Percentiles rank a stretch among this genome's conserved stretches.
Conservation (phyloP, 2,888 invertebrate species). For the Drosophila neonasuta region DNA sequence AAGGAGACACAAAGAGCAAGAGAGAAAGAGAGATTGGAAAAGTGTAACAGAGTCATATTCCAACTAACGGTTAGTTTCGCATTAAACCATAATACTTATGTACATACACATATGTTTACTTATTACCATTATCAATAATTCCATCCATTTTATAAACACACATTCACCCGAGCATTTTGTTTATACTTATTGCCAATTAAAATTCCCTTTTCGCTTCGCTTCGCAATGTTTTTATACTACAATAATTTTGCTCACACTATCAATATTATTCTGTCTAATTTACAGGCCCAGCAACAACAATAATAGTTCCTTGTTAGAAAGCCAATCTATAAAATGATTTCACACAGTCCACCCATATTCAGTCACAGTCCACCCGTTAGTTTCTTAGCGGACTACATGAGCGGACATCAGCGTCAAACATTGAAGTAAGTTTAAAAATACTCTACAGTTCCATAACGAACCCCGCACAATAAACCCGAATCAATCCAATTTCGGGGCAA, state of each 20-base stretch:
- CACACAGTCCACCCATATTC: slow-evolving; percentile 87
- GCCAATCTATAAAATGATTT: slow-evolving; percentile 84
- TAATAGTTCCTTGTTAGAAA: slow-evolving; percentile 67
- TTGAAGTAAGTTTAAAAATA: slow-evolving; percentile 78
- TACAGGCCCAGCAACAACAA: slow-evolving; percentile 56
- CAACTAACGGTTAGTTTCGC: slow-evolving; percentile 64
- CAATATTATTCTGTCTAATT: slow-evolving; percentile 43
- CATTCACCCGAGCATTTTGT: slow-evolving; percentile 42
- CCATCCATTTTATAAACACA: slow-evolving; percentile 34
- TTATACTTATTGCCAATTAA: slow-evolving; percentile 40
- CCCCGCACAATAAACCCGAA: not conserved
- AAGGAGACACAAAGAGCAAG: slow-evolving; percentile 25
- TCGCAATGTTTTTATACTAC: slow-evolving; percentile 18
- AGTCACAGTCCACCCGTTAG: slow-evolving; percentile 88
- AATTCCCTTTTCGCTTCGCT: slow-evolving; percentile 27
- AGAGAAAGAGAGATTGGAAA: slow-evolving; percentile 16
- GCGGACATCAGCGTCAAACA: slow-evolving; percentile 80
- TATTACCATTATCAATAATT: slow-evolving; percentile 35
- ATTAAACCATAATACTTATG: not conserved
- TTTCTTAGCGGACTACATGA: slow-evolving; percentile 85
- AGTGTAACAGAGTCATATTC: slow-evolving; percentile 34
- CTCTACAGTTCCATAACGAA: slow-evolving; percentile 29
- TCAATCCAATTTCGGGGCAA: slow-evolving; percentile 28
- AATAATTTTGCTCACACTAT: slow-evolving; percentile 42
- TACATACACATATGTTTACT: not conserved